A percentile compares a stretch with the other conserved stretches of the same genome.
These are phyloP conservation scores for Hydra vulgaris DNA, from an alignment of 30 jellyfish, hydroid and myxozoan genomes.

Conservation along the genomic window DNA sequence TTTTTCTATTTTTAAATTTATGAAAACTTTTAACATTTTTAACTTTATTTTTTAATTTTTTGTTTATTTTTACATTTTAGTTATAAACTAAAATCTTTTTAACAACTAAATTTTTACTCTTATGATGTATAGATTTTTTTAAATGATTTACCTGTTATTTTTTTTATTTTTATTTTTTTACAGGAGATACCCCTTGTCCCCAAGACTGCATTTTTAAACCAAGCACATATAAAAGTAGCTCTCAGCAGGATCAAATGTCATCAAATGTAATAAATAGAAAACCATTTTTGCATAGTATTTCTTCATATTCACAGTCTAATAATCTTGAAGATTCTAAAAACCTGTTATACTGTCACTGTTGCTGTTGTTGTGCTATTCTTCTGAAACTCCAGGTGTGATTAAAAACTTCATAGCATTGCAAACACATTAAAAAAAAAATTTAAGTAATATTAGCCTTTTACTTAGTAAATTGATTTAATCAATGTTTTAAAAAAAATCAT, in stretches of 20 bases:
- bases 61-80: not conserved
- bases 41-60: not conserved
- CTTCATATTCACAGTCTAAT: too few species aligned
- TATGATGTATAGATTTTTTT: not conserved
- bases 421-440: not conserved
- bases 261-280: not conserved
- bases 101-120: too few species aligned
- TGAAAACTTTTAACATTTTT: not conserved
- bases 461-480: too few species aligned
- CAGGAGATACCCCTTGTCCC: conserved; percentile 79
- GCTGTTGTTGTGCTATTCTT: conserved; percentile 72
- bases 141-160: not conserved
- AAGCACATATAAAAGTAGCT: not conserved
- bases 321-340: not conserved
- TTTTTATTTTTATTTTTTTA: not conserved
- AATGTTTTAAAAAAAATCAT: too few species aligned
- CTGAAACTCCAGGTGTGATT: conserved; percentile 52
- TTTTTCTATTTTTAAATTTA: not conserved
- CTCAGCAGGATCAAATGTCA: not conserved
- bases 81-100: too few species aligned
- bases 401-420: not conserved
- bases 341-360: conserved; percentile 55
- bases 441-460: not conserved
- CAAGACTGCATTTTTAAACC: conserved; percentile 56
- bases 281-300: not conserved